Base-by-base conservation (phyloP, 2,797 vertebrate species). In the Borostomias antarcticus region DNA sequence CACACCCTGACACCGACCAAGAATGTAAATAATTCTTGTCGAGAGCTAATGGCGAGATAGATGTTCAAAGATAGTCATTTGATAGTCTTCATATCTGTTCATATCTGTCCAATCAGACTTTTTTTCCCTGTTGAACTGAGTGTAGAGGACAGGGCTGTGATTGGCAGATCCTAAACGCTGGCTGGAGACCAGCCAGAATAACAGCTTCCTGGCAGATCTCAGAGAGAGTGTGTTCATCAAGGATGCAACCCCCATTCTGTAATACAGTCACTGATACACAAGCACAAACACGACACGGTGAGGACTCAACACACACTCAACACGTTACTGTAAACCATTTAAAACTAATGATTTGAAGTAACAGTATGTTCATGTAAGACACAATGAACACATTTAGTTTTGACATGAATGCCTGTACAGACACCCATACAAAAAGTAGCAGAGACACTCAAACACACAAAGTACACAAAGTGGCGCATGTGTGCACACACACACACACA, bases 191-290 rank as follows among this genome's bases (percentile, higher is more conserved):
- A 78, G 78, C 61, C 64, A 73, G 70, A 72, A 73, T 66, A 69
- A 73, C 69, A 72, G 68, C 74, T 76, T 78, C 84, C 81, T 82
- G 78, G 68, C 66, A 67, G 59, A 73, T 82, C 80, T 78, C 73
- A 77, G 72, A 75, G 72, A 56, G 68, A 78, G 69, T 81, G 76
- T 80, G n/a, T 80, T 70, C 79, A 62, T 40, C 40, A 26, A 26
- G 53, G 66, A 62, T 37, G 43, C 59, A 45, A 59, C 50, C 58
- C 23, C 47, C 40, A 48, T 30, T 37, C 33, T 35, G 29, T 13
- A 35, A n/a, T 32, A 19, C 57, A 40, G n/a, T 21, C n/a, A 25
- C 32, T 43, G 50, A 56, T 47, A 56, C 25, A 58, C 30, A 30
- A n/a, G 33, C 64, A 51, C 64, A 56, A 50, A 64, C 30, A 51